Percentiles rank a stretch among this genome's conserved stretches.
Conservation (phyloP, 2,797 vertebrate species). For the Pseudocheirus occidentalis region DNA sequence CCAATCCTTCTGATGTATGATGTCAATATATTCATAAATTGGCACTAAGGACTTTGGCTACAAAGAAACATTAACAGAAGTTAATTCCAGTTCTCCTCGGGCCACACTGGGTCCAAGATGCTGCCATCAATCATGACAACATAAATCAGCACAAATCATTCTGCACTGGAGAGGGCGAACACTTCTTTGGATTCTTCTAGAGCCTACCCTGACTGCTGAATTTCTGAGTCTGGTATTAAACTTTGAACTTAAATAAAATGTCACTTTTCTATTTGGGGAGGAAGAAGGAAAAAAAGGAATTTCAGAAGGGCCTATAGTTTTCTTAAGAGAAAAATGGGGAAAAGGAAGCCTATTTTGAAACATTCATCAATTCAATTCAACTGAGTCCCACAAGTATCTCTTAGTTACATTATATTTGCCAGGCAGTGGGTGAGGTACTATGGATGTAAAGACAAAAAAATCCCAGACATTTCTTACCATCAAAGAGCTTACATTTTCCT, state of each 20-base stretch:
- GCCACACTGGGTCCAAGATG: background rate
- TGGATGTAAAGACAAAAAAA: background rate
- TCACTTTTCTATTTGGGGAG: background rate
- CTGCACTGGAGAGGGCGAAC: background rate
- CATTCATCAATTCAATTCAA: background rate
- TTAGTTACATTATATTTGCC: background rate
- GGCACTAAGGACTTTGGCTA: background rate
- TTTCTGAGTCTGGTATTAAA: background rate
- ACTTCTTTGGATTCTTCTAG: background rate
- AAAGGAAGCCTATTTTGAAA: background rate
- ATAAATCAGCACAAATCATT: background rate
- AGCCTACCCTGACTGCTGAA: background rate
- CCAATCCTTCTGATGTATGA: background rate
- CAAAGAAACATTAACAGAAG: background rate
- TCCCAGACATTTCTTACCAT: background rate
- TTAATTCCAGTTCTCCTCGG: background rate
- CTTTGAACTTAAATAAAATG: background rate
- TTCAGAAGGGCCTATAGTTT: background rate
- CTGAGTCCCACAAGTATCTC: background rate
- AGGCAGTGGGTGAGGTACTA: background rate
- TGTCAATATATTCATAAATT: background rate
- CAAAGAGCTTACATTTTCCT: background rate
- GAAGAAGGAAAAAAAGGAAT: background rate
- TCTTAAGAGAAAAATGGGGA: background rate
- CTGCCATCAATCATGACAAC: background rate